Conservation (phyloP, 2,113 vertebrate species). For the Paralichthys olivaceus region DNA sequence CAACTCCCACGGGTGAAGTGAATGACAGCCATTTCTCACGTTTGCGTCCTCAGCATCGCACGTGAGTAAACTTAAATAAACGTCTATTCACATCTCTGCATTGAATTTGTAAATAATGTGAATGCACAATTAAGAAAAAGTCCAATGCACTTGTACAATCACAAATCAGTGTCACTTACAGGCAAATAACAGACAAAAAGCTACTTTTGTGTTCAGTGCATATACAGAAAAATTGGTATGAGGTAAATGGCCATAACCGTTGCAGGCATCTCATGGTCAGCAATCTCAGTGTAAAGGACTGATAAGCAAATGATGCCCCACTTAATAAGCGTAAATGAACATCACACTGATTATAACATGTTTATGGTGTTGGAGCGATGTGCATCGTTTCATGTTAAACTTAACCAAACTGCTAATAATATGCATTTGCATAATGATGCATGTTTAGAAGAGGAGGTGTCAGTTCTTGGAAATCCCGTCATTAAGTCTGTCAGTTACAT, state of each 20-base stretch:
- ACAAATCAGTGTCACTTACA: too few relatives aligned
- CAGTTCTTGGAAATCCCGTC: constrained; percentile 17
- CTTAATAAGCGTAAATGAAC: not conserved
- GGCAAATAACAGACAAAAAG: too few relatives aligned
- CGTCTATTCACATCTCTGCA: too few relatives aligned
- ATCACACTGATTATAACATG: not conserved
- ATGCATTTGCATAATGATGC: not conserved
- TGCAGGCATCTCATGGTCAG: not conserved
- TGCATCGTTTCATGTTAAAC: not conserved
- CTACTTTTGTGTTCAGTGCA: too few relatives aligned
- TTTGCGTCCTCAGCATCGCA: too few relatives aligned
- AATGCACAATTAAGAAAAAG: too few relatives aligned
- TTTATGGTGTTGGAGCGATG: not conserved
- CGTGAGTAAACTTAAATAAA: too few relatives aligned
- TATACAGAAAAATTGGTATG: not conserved
- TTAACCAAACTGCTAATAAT: not conserved
- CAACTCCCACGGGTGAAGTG: too few relatives aligned
- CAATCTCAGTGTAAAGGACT: too few relatives aligned
- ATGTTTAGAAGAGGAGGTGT: not conserved
- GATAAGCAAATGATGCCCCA: not conserved
- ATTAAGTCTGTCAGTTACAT: constrained; percentile 24
- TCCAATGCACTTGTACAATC: too few relatives aligned
- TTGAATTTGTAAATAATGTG: too few relatives aligned
- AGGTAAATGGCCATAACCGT: not conserved
- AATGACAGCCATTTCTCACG: too few relatives aligned